Evolutionary conservation across 1,140 invertebrate species (phyloP), one percentile per base, ranked within the genome.

Genomic region (Oppia nitens): DNA sequence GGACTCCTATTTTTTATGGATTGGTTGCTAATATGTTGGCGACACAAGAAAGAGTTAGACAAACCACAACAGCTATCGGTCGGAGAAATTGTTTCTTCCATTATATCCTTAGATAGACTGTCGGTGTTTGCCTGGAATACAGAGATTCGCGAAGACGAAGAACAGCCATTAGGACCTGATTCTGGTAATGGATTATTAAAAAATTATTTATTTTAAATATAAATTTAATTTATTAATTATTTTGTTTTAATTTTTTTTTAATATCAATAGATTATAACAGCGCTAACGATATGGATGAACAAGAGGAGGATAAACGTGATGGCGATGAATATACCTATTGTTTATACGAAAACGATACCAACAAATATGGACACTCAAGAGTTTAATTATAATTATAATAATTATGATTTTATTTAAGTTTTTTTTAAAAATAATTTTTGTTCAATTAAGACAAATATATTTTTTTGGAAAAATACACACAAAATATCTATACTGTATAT

Each of bases 11-110:
- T 93, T 70, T 70, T 87, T 21, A 76, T 87, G 47, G 88, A 92
- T 67, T 94, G 86, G 85, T 85, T 86, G 80, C 81, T 93, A 20
- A 79, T 86, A 56, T 77, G 82, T 66, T 79, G 83, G 66, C 81
- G 78, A 67, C 79, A 85, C 63, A 72, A 85, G 23, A 83, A 86
- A 65, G 81, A 85, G 56, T 76, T 77, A 62, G 76, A 81, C 59
- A 79, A 80, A 4, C 53, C 57, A n/a, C 49, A 60, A 47, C 71
- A 73, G 27, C 72, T 87, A 17, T 83, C 83, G 57, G 80, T 83
- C 14, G 70, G 73, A 26, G 84, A 86, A 69, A 78, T 87, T 53
- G 80, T 88, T 47, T 84, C 83, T 25, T 89, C 86, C 40, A 87
- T 89, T 57, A 86, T 87, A 63, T 88, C 85, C 65, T 76, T 90